These are phyloP conservation scores for Mastigias papua DNA, from an alignment of 30 jellyfish, hydroid and myxozoan species.

Conservation along the genomic window DNA sequence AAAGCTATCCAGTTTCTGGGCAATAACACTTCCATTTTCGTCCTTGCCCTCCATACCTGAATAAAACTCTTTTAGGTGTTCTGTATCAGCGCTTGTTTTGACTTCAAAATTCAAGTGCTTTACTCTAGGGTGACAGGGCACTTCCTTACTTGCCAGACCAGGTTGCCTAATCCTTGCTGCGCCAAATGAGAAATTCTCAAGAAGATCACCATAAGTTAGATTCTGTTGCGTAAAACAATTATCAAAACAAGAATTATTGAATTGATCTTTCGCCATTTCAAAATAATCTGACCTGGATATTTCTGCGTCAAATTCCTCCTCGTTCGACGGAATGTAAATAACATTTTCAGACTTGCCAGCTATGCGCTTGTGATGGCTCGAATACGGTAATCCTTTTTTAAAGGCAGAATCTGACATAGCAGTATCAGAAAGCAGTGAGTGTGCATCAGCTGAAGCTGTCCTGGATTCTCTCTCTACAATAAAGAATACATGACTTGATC, in stretches of 20 bases:
- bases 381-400: slow-evolving; percentile 51
- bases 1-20: neutral
- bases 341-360: slow-evolving; percentile 43
- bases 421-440: neutral
- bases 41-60: neutral
- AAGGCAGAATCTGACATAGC: slow-evolving; percentile 10
- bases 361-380: slow-evolving; percentile 43
- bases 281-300: slow-evolving; percentile 58
- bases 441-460: neutral
- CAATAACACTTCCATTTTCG: neutral
- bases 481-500: neutral
- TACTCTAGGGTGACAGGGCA: neutral
- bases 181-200: slow-evolving; percentile 22
- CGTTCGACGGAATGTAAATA: slow-evolving; percentile 68
- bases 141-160: neutral
- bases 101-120: neutral
- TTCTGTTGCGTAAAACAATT: neutral
- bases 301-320: slow-evolving; percentile 73
- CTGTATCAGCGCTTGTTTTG: neutral
- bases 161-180: neutral
- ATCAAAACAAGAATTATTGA: neutral
- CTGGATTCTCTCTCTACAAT: slow-evolving; percentile 6
- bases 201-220: slow-evolving; percentile 15
- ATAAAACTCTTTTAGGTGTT: neutral
- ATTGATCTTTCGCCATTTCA: neutral